Evolutionary conservation across 2,888 invertebrate species (phyloP), one percentile per base, ranked within the genome.

Genomic region (Copidosoma aretas): DNA sequence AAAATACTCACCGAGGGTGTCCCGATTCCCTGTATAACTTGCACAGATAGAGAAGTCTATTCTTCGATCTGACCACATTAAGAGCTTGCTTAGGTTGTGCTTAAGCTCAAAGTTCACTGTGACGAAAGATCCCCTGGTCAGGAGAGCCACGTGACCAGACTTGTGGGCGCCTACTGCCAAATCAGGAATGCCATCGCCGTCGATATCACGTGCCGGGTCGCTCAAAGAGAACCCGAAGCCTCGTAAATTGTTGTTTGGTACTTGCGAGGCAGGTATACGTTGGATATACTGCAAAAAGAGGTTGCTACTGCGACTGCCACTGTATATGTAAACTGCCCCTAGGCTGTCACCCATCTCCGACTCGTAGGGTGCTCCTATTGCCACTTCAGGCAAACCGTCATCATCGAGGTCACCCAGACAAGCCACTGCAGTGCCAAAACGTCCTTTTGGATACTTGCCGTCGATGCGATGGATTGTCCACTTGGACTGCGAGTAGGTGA

Each of bases 351-450:
- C 80, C 8, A 5, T 32, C 8, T 32, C 32, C 32, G 4, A 8
- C 17, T 76, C 76, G 76, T 77, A 81, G 43, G 80, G 76, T 12
- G 83, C 83, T 10, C 82, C 80, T 4, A 84, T 76, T 3, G 82
- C 79, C 41, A 84, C 70, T 56, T 84, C 84, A 51, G 61, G 72
- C 70, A 78, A 88, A 10, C 87, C 87, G 79, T 90, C 90, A 71
- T 84, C 82, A 79, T 90, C 89, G 57, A 90, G 83, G 79, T 90
- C 90, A 8, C 88, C 82, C 1, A 83, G 86, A 32, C 86, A 84
- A 14, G 87, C 84, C 19, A 90, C 73, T 1, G 88, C 79, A 64
- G 86, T 80, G 43, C 90, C 90, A 79, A 90, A 90, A 70, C 89
- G 82, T 14, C 84, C 85, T 71, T 83, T 83, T 22, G 82, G 76